Percentiles rank a stretch among this genome's conserved stretches.
Conservation (phyloP, 2,113 vertebrate species). For the Cygnus buccinator region DNA sequence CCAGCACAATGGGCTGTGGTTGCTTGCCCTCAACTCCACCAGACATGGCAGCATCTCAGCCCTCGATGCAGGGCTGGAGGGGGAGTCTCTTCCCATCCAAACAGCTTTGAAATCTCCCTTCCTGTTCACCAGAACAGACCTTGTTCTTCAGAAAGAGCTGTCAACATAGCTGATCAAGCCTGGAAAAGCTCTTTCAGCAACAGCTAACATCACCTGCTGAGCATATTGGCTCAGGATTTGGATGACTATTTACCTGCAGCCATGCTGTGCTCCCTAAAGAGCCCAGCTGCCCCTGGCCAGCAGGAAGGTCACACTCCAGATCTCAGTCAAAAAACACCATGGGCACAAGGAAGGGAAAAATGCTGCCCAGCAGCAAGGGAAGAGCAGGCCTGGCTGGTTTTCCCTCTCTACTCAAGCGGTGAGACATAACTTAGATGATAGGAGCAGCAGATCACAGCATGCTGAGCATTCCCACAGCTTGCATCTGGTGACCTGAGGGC, state of each 20-base stretch:
- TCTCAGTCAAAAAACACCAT: neutral
- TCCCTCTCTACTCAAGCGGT: neutral
- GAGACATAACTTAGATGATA: neutral
- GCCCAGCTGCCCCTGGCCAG: neutral
- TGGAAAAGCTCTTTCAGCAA: neutral
- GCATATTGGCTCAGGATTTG: neutral
- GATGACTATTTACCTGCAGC: neutral
- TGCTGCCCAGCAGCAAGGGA: neutral
- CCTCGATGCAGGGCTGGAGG: neutral
- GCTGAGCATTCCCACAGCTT: neutral
- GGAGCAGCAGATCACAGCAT: neutral
- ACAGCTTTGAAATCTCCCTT: neutral
- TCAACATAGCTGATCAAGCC: neutral
- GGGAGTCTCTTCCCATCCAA: neutral
- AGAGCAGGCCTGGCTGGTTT: neutral
- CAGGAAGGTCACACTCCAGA: neutral
- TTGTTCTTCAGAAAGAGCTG: neutral
- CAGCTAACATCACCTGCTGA: neutral
- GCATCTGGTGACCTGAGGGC: neutral
- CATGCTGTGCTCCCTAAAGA: rapidly evolving
- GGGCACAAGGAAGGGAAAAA: neutral
- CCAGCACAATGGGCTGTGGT: neutral
- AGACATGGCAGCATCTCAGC: neutral
- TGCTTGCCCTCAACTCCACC: neutral
- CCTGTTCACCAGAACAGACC: neutral